Percentiles rank a stretch among this genome's conserved stretches.
Conservation (phyloP, 2,888 invertebrate genomes). For the Apamea epomidion region DNA sequence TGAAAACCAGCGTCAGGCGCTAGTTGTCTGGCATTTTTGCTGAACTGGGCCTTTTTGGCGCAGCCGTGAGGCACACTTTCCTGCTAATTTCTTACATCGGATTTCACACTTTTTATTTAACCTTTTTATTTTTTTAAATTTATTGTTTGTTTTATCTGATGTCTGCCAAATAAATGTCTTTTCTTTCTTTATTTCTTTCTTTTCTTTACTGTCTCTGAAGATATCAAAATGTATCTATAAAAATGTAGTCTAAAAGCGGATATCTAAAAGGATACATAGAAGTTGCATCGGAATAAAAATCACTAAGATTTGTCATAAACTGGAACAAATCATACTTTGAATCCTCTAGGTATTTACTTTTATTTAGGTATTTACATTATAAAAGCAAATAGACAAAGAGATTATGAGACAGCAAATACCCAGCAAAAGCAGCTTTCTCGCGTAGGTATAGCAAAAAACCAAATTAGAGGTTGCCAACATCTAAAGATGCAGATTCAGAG, state of each 20-base stretch:
- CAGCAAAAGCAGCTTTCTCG: not conserved
- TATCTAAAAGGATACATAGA: not conserved
- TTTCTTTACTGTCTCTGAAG: not conserved
- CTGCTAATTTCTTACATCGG: too few species aligned
- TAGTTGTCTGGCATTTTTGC: too few species aligned
- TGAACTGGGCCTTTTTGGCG: too few species aligned
- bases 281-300: not conserved
- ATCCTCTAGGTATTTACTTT: not conserved
- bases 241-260: not conserved
- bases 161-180: too few species aligned
- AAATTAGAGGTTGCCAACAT: not conserved
- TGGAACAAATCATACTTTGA: not conserved
- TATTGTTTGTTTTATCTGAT: too few species aligned
- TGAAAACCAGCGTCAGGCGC: too few species aligned
- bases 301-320: not conserved
- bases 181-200: too few species aligned
- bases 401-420: not conserved
- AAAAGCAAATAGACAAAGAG: not conserved
- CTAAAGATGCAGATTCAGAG: not conserved
- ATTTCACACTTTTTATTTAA: too few species aligned
- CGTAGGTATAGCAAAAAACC: not conserved
- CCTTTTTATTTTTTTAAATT: too few species aligned
- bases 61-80: too few species aligned
- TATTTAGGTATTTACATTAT: not conserved
- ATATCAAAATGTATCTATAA: not conserved